These are phyloP conservation scores for Sitophilus oryzae DNA, from an alignment of 1,140 invertebrate genomes.

Conservation along the genomic window DNA sequence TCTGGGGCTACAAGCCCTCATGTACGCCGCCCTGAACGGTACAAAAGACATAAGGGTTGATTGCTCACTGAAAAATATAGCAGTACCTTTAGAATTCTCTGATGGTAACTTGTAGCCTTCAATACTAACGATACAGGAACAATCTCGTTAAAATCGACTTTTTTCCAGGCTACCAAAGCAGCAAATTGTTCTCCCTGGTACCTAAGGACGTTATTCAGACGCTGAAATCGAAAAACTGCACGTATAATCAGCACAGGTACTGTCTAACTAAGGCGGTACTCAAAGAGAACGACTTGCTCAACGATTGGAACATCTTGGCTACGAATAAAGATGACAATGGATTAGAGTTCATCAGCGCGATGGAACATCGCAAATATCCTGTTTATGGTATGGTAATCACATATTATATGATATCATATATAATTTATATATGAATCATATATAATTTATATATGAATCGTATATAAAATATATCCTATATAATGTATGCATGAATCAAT, in stretches of 20 bases:
- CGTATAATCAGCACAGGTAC: slow-evolving; percentile 69
- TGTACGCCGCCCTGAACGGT: slow-evolving; percentile 55
- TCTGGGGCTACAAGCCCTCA: slow-evolving; percentile 78
- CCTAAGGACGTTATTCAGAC: slow-evolving; percentile 51
- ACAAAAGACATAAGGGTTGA: slow-evolving; percentile 50
- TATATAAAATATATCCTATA: no score
- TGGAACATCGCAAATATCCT: slow-evolving; percentile 67
- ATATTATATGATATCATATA: no score
- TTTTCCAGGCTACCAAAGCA: slow-evolving; percentile 26
- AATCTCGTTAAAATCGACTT: background rate
- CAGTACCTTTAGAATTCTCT: slow-evolving; percentile 62
- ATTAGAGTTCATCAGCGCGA: slow-evolving; percentile 60
- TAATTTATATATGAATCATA: no score
- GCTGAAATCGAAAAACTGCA: slow-evolving; percentile 59
- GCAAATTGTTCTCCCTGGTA: slow-evolving; percentile 52
- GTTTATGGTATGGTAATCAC: slow-evolving; percentile 73
- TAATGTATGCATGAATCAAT: no score
- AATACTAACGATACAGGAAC: no score
- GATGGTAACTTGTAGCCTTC: slow-evolving; percentile 25
- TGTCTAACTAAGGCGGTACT: slow-evolving; percentile 66
- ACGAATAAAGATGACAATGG: slow-evolving; percentile 61
- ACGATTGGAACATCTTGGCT: slow-evolving; percentile 65
- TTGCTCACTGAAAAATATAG: slow-evolving; percentile 55
- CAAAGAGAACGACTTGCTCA: slow-evolving; percentile 48
- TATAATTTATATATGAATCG: no score